Evolutionary conservation across 2,113 vertebrate genomes (phyloP), one percentile per base, ranked within the genome.

Genomic region (Glaucidium brasilianum): DNA sequence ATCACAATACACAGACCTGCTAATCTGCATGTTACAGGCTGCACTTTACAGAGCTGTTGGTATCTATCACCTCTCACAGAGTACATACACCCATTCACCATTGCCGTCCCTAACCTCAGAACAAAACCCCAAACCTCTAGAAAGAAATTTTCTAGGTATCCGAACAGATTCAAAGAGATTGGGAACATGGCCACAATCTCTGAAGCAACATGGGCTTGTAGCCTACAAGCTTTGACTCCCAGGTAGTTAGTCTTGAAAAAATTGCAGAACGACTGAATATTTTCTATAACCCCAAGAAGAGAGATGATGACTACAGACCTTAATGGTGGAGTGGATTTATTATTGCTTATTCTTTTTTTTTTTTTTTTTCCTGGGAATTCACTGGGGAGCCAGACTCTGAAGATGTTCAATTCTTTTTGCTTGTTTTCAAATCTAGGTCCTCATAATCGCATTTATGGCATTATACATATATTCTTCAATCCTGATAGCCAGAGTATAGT

Each of bases 31-130:
- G 18, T 12, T 47, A 26, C 8, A 19, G 7, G 19, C 21, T 15
- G 23, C 25, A 22, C 37, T 77, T 71, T 27, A 13, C 9, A 12
- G 47, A 64, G 14, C 22, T 39, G 25, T 59, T 60, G 45, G 26
- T 50, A 5, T 21, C 9, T 37, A 29, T 55, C 20, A 30, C 8
- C 49, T 80, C 0, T 0, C 13, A 32, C 9, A 34, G 15, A 67
- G n/a, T 17, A 19, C 0, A 1, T 5, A n/a, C 15, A 62, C 17
- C 4, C 10, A 2, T 39, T 45, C 23, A 50, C 16, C 41, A 10
- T 3, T 30, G 19, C 13, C 35, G 21, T 18, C 60, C 55, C 17
- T 41, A 56, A 50, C 16, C 27, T 58, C 43, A 64, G n/a, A n/a
- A n/a, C n/a, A n/a, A n/a, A n/a, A n/a, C n/a, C n/a, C n/a, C n/a